phyloP scores from a whole-genome alignment of 2,797 vertebrate species.

The Pseudochirops cupreus region DNA sequence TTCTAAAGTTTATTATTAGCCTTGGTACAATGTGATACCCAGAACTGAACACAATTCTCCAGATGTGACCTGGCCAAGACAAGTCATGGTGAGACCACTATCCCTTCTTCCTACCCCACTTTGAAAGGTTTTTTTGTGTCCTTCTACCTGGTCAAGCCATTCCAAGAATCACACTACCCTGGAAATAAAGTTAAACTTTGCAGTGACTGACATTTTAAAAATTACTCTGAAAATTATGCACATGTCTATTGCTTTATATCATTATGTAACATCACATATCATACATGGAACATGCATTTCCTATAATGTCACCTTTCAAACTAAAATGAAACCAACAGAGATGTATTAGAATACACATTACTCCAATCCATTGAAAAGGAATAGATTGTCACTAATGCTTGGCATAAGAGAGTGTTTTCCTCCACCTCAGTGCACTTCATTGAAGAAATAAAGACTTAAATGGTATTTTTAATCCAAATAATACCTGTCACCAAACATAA shows the following conservation, averaged over 20 bases:
- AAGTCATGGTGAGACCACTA: not conserved
- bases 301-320: not conserved
- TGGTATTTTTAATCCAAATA: slow-evolving; percentile 71
- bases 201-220: not conserved
- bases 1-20: not conserved
- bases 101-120: not conserved
- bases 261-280: not conserved
- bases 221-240: not conserved
- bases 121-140: not conserved
- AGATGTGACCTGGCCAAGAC: not conserved
- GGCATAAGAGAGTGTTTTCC: slow-evolving; percentile 65
- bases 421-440: slow-evolving; percentile 72
- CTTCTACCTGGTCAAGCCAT: not conserved
- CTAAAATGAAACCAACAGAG: not conserved
- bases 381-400: slow-evolving; percentile 63
- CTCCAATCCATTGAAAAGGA: slow-evolving; percentile 62
- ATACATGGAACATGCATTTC: slow-evolving; percentile 13
- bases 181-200: slow-evolving; percentile 35
- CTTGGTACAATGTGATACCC: not conserved
- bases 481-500: slow-evolving; percentile 45
- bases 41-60: not conserved
- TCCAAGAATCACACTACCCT: not conserved
- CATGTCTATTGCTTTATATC: slow-evolving; percentile 4
- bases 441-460: slow-evolving; percentile 72
- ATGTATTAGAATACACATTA: slow-evolving; percentile 34